These are phyloP conservation scores for Allacma fusca DNA, from an alignment of 2,888 invertebrate genomes.

Conservation along the genomic window DNA sequence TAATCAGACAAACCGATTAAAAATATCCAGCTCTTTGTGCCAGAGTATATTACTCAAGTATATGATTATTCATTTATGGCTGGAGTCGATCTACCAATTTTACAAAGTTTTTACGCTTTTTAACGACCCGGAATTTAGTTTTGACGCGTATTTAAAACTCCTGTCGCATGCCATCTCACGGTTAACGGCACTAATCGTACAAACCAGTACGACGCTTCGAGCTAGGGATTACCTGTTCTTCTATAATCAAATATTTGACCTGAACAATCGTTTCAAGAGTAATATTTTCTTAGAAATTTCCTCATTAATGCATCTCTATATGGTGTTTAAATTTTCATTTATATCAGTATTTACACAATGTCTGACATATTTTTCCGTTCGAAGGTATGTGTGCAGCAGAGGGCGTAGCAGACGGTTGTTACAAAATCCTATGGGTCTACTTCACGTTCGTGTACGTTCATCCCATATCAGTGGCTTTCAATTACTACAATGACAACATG, in stretches of 20 bases:
- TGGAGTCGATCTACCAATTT: background rate
- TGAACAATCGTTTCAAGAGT: background rate
- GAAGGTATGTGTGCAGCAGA: no score
- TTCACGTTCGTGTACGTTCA: background rate
- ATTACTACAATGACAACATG: background rate
- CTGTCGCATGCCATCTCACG: background rate
- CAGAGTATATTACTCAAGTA: background rate
- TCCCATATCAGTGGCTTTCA: background rate
- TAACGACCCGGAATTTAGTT: background rate
- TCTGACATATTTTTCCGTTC: background rate
- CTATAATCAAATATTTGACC: background rate
- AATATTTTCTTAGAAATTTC: background rate
- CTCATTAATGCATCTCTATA: background rate
- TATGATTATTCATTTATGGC: background rate
- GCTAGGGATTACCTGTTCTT: background rate
- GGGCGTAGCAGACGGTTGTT: background rate
- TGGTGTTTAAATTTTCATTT: background rate
- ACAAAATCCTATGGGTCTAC: background rate
- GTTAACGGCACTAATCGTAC: background rate
- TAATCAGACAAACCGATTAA: background rate
- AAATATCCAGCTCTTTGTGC: background rate
- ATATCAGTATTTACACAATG: background rate
- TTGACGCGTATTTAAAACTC: background rate
- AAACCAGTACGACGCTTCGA: background rate
- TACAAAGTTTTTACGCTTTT: background rate